Base-by-base conservation (phyloP, 2,888 invertebrate species). In the Hirtodrosophila trivittata region DNA sequence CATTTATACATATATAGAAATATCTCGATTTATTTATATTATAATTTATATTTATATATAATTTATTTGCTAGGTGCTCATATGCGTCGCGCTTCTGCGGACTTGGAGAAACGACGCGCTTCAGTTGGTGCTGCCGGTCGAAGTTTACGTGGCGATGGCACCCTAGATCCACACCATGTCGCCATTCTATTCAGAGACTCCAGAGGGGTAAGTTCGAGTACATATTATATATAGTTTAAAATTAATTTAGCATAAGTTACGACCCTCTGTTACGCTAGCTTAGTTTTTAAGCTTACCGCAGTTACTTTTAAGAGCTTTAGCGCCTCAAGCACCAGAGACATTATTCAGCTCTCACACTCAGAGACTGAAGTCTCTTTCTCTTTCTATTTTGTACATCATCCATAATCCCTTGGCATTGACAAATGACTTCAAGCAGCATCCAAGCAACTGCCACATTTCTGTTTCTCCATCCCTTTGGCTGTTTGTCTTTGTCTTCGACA, bases 121-220 rank as follows among this genome's bases (percentile, higher is more conserved):
- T 96, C 96, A 2, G 92, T 96, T 65, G 96, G 96, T 62, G 92
- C 93, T 51, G 92, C 93, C 49, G 90, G 90, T 68, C 88, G 91
- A 59, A 91, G 91, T 49, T 85, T 90, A 69, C 86, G 91, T 69
- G 88, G 90, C 28, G 97, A 97, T 89, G 95, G 95, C 49, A 94
- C 93, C 77, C 91, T 97, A 71, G 97, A 97, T 91, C 97, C 97
- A 12, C 93, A 95, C 83, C 97, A 97, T 91, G 96, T 97, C 47
- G 97, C 97, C 83, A 97, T 97, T 84, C 92, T 97, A 68, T 97
- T 97, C 91, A 93, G 97, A 81, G 97, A 97, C 91, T 96, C 97
- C n/a, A 92, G 97, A 92, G 97, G 97, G 93, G 97, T 97, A 91
- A 95, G 96, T 93, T 7, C 28, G 12, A 1, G 28, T 68, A 47